Evolutionary conservation across 2,113 vertebrate genomes (phyloP).

Genomic region (Shinisaurus crocodilurus): DNA sequence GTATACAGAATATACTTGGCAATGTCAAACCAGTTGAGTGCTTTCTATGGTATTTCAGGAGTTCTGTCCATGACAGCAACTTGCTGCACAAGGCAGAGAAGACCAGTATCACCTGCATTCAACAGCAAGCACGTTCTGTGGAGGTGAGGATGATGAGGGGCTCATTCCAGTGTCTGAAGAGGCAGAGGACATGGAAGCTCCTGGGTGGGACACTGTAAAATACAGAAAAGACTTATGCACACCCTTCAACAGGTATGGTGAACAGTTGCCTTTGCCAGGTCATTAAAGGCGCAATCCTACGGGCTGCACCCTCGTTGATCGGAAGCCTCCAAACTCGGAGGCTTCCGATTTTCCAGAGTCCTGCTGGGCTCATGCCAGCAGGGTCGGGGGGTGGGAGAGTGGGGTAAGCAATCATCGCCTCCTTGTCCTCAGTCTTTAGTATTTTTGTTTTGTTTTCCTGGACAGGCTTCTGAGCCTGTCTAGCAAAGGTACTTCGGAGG

Average conservation of each 20-base stretch:
- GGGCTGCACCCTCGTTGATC: too few species aligned
- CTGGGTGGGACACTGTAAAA: conserved; percentile 88
- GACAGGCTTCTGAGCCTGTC: too few species aligned
- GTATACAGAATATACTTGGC: conserved; percentile 79
- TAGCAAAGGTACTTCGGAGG: too few species aligned
- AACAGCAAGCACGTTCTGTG: conserved; percentile 94
- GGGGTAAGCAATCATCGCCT: too few species aligned
- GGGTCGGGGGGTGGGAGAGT: too few species aligned
- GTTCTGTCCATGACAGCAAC: conserved; percentile 83
- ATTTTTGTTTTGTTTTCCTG: too few species aligned
- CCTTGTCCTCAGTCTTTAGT: too few species aligned
- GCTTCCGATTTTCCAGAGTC: too few species aligned
- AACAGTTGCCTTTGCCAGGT: too few species aligned
- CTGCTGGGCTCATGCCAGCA: too few species aligned
- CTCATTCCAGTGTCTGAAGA: conserved; percentile 98
- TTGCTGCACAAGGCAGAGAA: conserved; percentile 79
- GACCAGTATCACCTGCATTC: conserved; percentile 97
- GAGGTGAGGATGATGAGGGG: conserved; percentile 93
- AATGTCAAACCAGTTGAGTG: conserved; percentile 85
- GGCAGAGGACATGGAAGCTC: conserved; percentile 94
- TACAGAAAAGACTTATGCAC: neutral
- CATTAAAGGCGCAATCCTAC: too few species aligned
- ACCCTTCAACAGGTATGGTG: neutral
- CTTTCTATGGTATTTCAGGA: conserved; percentile 80
- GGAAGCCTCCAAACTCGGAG: too few species aligned